Evolutionary conservation across 2,888 invertebrate species (phyloP).

Genomic region (Oeneis ivallda): DNA sequence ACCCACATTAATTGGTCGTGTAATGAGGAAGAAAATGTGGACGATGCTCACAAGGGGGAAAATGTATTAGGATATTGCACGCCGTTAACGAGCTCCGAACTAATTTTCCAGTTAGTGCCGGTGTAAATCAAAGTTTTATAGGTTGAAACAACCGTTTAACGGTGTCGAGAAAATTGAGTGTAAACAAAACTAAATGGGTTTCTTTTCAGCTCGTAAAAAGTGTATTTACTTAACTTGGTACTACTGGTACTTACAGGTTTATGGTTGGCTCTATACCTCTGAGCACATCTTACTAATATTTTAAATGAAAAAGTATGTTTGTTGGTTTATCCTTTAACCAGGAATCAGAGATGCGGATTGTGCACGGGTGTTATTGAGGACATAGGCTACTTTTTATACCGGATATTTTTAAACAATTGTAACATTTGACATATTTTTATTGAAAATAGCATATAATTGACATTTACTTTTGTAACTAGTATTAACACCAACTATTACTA

Average conservation of each 20-base stretch:
- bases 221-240: neutral
- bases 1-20: constrained; percentile 9
- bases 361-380: no score
- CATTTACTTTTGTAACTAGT: no score
- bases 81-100: constrained; percentile 32
- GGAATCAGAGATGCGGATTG: no score
- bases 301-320: no score
- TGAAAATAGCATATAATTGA: no score
- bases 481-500: no score
- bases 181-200: constrained; percentile 19
- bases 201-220: constrained; percentile 12
- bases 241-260: neutral
- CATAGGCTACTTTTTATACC: no score
- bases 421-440: no score
- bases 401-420: no score
- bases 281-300: neutral
- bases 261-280: neutral
- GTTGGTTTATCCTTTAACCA: no score
- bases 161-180: constrained; percentile 21
- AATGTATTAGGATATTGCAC: constrained; percentile 22
- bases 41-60: constrained; percentile 11
- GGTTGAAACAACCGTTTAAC: constrained; percentile 28
- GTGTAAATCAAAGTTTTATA: constrained; percentile 39
- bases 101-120: constrained; percentile 35
- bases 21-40: constrained; percentile 12